Base-by-base conservation (phyloP, 1,140 invertebrate species). In the Leptoteleia sp. region DNA sequence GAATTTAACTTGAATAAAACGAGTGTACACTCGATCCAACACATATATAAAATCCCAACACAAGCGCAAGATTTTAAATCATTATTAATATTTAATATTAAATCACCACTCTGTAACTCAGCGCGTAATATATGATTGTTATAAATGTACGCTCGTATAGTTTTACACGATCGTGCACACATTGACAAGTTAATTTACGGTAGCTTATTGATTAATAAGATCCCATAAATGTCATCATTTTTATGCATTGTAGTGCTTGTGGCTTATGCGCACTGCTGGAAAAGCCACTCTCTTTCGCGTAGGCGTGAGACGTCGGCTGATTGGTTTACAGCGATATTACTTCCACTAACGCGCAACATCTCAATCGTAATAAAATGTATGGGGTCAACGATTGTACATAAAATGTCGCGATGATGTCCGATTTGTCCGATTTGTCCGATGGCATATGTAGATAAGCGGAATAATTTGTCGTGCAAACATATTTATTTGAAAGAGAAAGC, bases 311-410 rank as follows among this genome's bases (percentile, higher is more conserved):
- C 70, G 55, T 35, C 15, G 54, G 35, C 12, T 82, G 84, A 86
- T 86, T 85, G 81, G 81, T 88, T 88, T 87, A 87, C 81, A 83
- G 80, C 80, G 83, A 84, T 84, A 85, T 87, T 85, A 88, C 85
- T 84, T 82, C 81, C 82, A 80, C 62, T 84, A 85, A 86, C 65
- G 82, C 81, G 84, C 54, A 76, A 77, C 73, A 76, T 31, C 54
- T 64, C 38, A 67, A 47, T 80, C 57, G 82, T 86, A 86, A 87
- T 85, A 87, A 88, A 87, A 83, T 79, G 64, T 61, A 79, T 35
- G 61, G 40, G 77, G 77, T 76, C 71, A 71, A 25, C 50, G 59
- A 71, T 71, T 79, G 70, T 55, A 27, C 43, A 12, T 12, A 42
- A 40, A 76, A 70, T 64, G 55, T 35, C 15, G 11, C 13, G 11